Conservation (phyloP, 1,140 invertebrate species). For the Drosophila teissieri region DNA sequence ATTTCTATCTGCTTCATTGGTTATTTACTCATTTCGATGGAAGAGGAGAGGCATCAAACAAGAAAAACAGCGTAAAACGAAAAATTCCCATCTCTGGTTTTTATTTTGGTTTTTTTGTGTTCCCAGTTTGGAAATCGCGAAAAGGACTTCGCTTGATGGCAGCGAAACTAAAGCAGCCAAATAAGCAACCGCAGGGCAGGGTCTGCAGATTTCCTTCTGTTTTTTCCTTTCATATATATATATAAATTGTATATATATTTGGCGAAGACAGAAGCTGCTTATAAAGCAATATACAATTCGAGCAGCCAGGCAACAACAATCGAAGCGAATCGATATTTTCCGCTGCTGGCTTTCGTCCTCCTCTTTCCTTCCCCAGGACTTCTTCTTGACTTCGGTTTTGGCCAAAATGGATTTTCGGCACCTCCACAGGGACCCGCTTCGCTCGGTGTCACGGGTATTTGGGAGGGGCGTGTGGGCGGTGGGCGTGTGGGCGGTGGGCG, state of each 20-base stretch:
- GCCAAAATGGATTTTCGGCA: slow-evolving; percentile 40
- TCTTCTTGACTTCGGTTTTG: slow-evolving; percentile 37
- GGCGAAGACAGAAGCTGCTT: slow-evolving; percentile 67
- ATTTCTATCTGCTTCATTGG: slow-evolving; percentile 83
- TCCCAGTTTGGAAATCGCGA: slow-evolving; percentile 7
- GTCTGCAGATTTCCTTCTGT: slow-evolving; percentile 33
- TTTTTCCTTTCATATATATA: background rate
- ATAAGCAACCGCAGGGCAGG: slow-evolving; percentile 51
- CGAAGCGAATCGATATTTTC: slow-evolving; percentile 73
- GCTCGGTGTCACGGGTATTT: slow-evolving; percentile 4
- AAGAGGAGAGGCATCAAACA: slow-evolving; percentile 51
- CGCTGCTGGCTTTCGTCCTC: slow-evolving; percentile 37
- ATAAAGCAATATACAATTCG: slow-evolving; percentile 71
- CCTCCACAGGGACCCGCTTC: slow-evolving; percentile 2
- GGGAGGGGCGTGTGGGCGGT: background rate
- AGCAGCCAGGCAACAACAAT: slow-evolving; percentile 47
- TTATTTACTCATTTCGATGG: slow-evolving; percentile 64
- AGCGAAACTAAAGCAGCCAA: slow-evolving; percentile 50
- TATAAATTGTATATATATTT: background rate
- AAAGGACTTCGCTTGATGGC: slow-evolving; percentile 41
- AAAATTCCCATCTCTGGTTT: slow-evolving; percentile 32
- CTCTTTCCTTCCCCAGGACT: slow-evolving; percentile 25
- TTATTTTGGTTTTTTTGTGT: background rate
- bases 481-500: background rate
- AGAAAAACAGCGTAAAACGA: slow-evolving; percentile 71